These are phyloP conservation scores for Anolis sagrei DNA, from an alignment of 2,113 vertebrate species.

Conservation along the genomic window DNA sequence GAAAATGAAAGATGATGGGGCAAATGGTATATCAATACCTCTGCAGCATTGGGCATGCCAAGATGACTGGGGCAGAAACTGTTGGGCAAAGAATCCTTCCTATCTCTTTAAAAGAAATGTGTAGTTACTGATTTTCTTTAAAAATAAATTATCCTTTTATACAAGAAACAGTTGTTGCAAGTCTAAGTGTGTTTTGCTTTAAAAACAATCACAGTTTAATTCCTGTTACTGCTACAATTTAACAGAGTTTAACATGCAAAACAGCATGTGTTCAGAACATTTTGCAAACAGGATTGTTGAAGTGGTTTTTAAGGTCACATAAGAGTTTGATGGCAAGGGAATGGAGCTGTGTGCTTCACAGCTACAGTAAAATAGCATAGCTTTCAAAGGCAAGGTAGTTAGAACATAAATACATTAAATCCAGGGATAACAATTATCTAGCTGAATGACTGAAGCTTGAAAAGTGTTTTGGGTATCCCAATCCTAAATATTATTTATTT, in stretches of 20 bases:
- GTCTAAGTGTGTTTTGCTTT: not conserved
- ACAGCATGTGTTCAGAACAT: too few relatives aligned
- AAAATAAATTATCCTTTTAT: not conserved
- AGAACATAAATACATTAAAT: too few relatives aligned
- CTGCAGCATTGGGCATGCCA: too few relatives aligned
- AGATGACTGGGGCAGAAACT: not conserved
- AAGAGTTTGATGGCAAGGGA: too few relatives aligned
- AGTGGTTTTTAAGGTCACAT: too few relatives aligned
- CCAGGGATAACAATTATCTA: too few relatives aligned
- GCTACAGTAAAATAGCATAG: too few relatives aligned
- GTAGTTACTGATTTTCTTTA: not conserved
- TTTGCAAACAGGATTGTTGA: too few relatives aligned
- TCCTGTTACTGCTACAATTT: not conserved
- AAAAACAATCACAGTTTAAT: not conserved
- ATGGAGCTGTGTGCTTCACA: too few relatives aligned
- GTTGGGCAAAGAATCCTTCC: not conserved
- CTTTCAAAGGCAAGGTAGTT: too few relatives aligned
- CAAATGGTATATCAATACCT: too few relatives aligned
- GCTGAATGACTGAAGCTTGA: not conserved
- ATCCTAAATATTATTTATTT: not conserved
- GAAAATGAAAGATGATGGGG: not conserved
- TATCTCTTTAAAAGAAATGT: not conserved
- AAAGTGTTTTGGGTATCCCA: not conserved
- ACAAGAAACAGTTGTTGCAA: not conserved
- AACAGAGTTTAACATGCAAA: not conserved